Conservation (phyloP, 2,888 invertebrate genomes). For the Lycia hirtaria region DNA sequence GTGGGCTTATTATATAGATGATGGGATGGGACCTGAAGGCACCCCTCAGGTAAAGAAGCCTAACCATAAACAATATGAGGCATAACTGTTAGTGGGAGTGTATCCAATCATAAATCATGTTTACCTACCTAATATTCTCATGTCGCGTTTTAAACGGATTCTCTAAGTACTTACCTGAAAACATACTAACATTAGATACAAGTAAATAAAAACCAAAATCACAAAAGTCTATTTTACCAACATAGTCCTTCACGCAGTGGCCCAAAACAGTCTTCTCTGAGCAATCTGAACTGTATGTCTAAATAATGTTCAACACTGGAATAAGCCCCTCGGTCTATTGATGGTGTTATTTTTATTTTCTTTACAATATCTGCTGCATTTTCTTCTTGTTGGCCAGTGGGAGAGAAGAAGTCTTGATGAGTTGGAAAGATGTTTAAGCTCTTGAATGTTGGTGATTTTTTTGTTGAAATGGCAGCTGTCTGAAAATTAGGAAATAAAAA, state of each 20-base stretch:
- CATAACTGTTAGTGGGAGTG: not conserved
- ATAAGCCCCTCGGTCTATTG: slow-evolving; percentile 81
- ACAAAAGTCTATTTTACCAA: slow-evolving; percentile 54
- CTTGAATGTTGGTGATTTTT: slow-evolving; percentile 52
- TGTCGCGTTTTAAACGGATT: slow-evolving; percentile 70
- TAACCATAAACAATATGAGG: too few species aligned
- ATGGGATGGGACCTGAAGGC: too few species aligned
- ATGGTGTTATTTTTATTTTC: not conserved
- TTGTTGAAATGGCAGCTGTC: slow-evolving; percentile 23
- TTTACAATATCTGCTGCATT: not conserved
- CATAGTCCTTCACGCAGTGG: slow-evolving; percentile 89
- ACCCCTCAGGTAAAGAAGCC: too few species aligned
- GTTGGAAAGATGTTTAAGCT: slow-evolving; percentile 75
- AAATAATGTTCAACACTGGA: slow-evolving; percentile 89
- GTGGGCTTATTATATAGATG: too few species aligned
- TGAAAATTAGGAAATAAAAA: slow-evolving; percentile 13
- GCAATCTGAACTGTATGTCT: slow-evolving; percentile 90
- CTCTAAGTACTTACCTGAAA: slow-evolving; percentile 78
- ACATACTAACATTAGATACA: slow-evolving; percentile 6
- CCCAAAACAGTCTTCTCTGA: slow-evolving; percentile 92
- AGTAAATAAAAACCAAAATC: not conserved
- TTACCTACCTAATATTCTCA: slow-evolving; percentile 74
- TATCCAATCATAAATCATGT: not conserved
- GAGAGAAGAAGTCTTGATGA: slow-evolving; percentile 81
- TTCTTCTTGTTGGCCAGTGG: slow-evolving; percentile 35